phyloP scores from a whole-genome alignment of 2,113 vertebrate genomes.

The Heterotis niloticus region DNA sequence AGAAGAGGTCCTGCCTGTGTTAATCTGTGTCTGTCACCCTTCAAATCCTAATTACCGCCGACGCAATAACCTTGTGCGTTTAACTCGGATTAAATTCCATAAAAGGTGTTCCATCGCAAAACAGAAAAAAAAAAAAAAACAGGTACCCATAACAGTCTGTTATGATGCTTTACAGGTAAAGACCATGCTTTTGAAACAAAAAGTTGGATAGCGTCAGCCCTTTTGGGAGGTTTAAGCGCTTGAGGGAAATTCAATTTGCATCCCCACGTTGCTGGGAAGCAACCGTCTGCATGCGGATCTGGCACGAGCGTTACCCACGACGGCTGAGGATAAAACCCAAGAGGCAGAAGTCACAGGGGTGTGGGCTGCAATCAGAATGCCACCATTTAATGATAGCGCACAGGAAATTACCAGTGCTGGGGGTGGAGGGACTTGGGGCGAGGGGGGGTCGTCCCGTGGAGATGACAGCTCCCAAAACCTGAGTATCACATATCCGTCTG shows the following conservation, averaged over 20 bases:
- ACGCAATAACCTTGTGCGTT: too few species aligned
- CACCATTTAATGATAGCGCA: constrained; percentile 94
- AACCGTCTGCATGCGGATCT: constrained; percentile 41
- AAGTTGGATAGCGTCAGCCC: too few species aligned
- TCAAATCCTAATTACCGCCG: too few species aligned
- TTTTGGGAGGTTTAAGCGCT: neutral
- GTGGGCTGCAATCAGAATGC: constrained; percentile 88
- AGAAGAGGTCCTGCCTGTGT: too few species aligned
- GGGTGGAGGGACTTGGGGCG: constrained; percentile 69
- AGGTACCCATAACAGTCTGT: too few species aligned
- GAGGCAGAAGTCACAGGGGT: constrained; percentile 57
- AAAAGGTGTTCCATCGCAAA: too few species aligned
- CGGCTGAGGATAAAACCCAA: constrained; percentile 50
- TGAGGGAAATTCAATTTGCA: neutral
- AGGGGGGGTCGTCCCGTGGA: constrained; percentile 65
- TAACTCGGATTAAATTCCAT: too few species aligned
- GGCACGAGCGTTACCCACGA: constrained; percentile 31
- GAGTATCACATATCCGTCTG: constrained; percentile 80
- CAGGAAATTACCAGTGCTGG: constrained; percentile 91
- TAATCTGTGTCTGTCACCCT: too few species aligned
- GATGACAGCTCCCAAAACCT: constrained; percentile 85
- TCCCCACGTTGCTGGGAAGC: too few species aligned
- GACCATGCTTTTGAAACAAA: too few species aligned
- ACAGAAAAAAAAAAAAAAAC: too few species aligned
- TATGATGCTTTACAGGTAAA: too few species aligned